Evolutionary conservation across 2,797 vertebrate genomes (phyloP).

Genomic region (Bryconaethiops microstoma): DNA sequence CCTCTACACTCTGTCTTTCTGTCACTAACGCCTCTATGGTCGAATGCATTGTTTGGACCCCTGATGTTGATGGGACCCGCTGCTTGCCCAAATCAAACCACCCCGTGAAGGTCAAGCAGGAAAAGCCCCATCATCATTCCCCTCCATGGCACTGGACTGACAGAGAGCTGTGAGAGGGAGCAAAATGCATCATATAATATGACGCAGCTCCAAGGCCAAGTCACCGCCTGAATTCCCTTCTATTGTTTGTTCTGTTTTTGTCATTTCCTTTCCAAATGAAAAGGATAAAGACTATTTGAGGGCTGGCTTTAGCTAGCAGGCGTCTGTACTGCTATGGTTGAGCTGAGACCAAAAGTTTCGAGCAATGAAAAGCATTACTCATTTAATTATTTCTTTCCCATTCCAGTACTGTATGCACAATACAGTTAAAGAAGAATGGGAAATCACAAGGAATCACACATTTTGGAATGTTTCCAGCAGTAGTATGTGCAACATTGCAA

Average conservation of each 20-base stretch:
- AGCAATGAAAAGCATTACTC: background rate
- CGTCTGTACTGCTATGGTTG: background rate
- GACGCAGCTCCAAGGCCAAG: constrained; percentile 14
- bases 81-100: constrained; percentile 44
- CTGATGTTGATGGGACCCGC: constrained; percentile 39
- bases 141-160: constrained; percentile 42
- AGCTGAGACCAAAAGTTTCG: background rate
- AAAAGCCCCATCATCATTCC: constrained; percentile 32
- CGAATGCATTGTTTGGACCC: constrained; percentile 31
- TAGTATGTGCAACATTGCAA: background rate
- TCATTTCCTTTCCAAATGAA: constrained; percentile 23
- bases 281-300: background rate
- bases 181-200: constrained; percentile 26
- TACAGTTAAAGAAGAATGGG: background rate
- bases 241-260: background rate
- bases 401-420: background rate
- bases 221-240: constrained; percentile 12
- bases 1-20: constrained; percentile 47
- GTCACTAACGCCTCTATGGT: constrained; percentile 41
- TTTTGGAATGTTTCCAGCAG: background rate
- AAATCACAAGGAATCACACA: background rate
- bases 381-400: background rate
- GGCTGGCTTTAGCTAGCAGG: background rate
- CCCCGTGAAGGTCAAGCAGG: constrained; percentile 55
- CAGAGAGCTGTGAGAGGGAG: constrained; percentile 26